Percentiles rank a stretch among this genome's conserved stretches.
These are phyloP conservation scores for Euplagia quadripunctaria DNA, from an alignment of 2,888 invertebrate species.

Conservation along the genomic window DNA sequence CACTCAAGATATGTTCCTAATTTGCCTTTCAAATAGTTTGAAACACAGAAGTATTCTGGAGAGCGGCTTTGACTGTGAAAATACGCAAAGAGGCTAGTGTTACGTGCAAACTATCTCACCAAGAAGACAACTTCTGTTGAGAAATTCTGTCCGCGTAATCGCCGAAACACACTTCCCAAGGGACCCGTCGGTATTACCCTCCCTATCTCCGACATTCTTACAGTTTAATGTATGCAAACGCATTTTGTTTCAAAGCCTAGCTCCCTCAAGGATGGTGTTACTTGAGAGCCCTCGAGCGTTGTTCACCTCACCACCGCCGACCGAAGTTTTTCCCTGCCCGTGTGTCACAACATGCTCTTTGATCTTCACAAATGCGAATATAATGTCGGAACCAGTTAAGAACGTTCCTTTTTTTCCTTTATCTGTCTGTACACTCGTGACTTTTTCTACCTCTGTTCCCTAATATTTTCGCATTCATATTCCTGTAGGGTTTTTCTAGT, in stretches of 20 bases:
- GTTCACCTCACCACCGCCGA: constrained; percentile 69
- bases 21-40: constrained; percentile 86
- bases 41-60: constrained; percentile 80
- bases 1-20: constrained; percentile 77
- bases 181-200: constrained; percentile 76
- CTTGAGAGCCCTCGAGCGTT: constrained; percentile 78
- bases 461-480: constrained; percentile 63
- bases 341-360: constrained; percentile 84
- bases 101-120: constrained; percentile 83
- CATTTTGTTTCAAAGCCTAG: constrained; percentile 87
- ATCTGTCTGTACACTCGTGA: constrained; percentile 69
- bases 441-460: constrained; percentile 57
- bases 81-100: constrained; percentile 81
- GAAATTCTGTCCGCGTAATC: constrained; percentile 86
- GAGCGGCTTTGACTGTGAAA: constrained; percentile 80
- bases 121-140: constrained; percentile 76
- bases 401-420: constrained; percentile 73
- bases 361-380: constrained; percentile 86
- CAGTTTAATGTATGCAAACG: constrained; percentile 88
- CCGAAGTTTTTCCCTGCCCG: constrained; percentile 76
- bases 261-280: constrained; percentile 83
- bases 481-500: constrained; percentile 66
- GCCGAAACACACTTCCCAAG: constrained; percentile 83
- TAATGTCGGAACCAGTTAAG: constrained; percentile 83
- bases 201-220: constrained; percentile 86